phyloP scores from a whole-genome alignment of 2,797 vertebrate genomes.

The Molossus molossus region DNA sequence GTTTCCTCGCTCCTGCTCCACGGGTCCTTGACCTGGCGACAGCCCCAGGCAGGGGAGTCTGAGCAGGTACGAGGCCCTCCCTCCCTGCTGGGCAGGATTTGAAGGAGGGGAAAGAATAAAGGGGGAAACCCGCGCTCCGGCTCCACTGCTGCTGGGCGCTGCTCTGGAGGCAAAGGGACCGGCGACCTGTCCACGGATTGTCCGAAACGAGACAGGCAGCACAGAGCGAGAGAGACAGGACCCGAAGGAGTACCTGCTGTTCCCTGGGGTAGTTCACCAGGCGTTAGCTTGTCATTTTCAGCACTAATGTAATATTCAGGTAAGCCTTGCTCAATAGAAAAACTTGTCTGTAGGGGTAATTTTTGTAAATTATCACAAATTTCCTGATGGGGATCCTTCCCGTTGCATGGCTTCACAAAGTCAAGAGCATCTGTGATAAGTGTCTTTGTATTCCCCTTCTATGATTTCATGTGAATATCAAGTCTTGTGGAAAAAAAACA shows the following conservation, averaged over 20 bases:
- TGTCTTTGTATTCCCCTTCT: not conserved
- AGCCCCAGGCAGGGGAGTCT: not conserved
- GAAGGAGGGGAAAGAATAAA: not conserved
- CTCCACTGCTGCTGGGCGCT: fast-evolving
- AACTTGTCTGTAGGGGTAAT: not conserved
- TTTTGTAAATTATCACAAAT: not conserved
- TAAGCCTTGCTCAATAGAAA: not conserved
- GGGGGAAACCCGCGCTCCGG: fast-evolving
- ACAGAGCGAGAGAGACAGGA: not conserved
- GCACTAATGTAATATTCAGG: not conserved
- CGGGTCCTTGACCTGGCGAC: not conserved
- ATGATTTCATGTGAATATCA: not conserved
- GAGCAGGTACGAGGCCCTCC: not conserved
- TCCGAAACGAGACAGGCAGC: not conserved
- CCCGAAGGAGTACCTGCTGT: not conserved
- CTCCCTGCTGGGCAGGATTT: not conserved
- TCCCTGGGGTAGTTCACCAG: not conserved
- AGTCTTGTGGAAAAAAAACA: not conserved
- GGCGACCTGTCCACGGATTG: not conserved
- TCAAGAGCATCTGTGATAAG: not conserved
- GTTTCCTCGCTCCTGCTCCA: not conserved
- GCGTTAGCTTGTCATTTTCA: not conserved
- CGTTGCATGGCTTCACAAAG: not conserved
- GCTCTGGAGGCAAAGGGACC: not conserved
- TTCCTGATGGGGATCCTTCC: not conserved